Evolutionary conservation across 2,888 invertebrate species (phyloP).

Genomic region (Lasioglossum marginatum): DNA sequence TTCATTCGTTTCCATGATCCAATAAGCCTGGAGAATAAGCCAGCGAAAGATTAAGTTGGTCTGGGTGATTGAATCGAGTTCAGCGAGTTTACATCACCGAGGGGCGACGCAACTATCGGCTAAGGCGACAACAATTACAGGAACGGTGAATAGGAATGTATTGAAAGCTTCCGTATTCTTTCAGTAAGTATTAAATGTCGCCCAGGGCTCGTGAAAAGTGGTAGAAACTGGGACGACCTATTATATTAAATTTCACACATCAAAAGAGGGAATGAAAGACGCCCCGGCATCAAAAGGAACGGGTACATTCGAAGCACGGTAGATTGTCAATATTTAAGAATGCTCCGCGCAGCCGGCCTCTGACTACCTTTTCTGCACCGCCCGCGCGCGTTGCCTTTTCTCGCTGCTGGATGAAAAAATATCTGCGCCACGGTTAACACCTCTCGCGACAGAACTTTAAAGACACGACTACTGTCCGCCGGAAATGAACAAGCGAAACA

Average conservation of each 20-base stretch:
- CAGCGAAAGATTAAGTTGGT: background rate
- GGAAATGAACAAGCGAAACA: slow-evolving; percentile 8
- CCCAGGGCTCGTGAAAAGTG: slow-evolving; percentile 8
- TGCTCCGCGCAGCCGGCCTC: background rate
- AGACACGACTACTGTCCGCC: background rate
- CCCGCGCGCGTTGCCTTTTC: slow-evolving; percentile 2
- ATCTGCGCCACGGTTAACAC: slow-evolving; percentile 10
- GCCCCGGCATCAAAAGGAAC: slow-evolving; percentile 9
- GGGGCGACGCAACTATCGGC: slow-evolving; percentile 5
- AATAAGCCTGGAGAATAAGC: background rate
- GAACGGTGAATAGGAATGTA: background rate
- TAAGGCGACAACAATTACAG: background rate
- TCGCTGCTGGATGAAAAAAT: background rate
- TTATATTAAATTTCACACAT: slow-evolving; percentile 54
- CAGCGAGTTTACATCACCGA: background rate
- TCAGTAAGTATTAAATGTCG: slow-evolving; percentile 39
- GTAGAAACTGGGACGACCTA: slow-evolving; percentile 12
- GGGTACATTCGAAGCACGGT: slow-evolving; percentile 25
- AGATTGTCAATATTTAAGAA: slow-evolving; percentile 52
- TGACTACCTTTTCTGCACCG: background rate
- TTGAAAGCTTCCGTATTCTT: slow-evolving; percentile 27
- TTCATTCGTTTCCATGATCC: background rate
- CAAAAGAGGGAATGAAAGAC: slow-evolving; percentile 35
- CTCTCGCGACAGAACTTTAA: slow-evolving; percentile 17
- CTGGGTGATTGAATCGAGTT: slow-evolving; percentile 6